Base-by-base conservation (phyloP, 2,113 vertebrate genomes). In the Trinectes maculatus region DNA sequence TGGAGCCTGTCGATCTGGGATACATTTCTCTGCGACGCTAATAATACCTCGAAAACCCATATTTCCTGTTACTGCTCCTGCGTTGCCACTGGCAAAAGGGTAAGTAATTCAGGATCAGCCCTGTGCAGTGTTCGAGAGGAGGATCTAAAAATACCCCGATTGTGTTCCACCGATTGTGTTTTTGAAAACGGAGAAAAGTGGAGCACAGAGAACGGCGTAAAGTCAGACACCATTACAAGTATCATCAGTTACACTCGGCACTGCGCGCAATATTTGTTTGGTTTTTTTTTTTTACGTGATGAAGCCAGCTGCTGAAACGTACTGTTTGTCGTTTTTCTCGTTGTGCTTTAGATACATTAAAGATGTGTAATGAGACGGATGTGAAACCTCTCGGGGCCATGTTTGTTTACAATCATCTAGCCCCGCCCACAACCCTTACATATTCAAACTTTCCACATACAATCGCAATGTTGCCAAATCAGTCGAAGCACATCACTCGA, bases 41-140 rank as follows among this genome's bases (percentile, higher is more conserved):
- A 86, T 67, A 86, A 86, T 83, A 86, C 82, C 75, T 77, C 76
- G 71, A 83, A 76, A 78, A 68, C 53, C 60, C 57, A 79, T 51
- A 79, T 81, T 81, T 65, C 49, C 37, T 63, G 54, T 78, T 74
- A 63, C 49, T 73, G 54, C 72, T 77, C 48, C 31, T 70, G 36
- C 39, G 53, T 57, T 70, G 71, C 74, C 74, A 75, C 12, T 70
- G 74, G 69, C 74, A 84, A 83, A 72, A 64, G 64, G 69, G 52
- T 66, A 69, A 76, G 71, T 80, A 79, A 84, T 84, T 73, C 71
- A 64, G 33, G 46, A 66, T 71, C 69, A 73, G 72, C 55, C 55
- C 63, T 24, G 56, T 42, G 29, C 57, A 19, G 34, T 15, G 40
- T 69, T 59, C 0, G 16, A 65, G 29, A 66, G 44, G 19, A 66